These are phyloP conservation scores for Atherinosoma microstoma DNA, from an alignment of 2,797 vertebrate genomes.

Conservation along the genomic window DNA sequence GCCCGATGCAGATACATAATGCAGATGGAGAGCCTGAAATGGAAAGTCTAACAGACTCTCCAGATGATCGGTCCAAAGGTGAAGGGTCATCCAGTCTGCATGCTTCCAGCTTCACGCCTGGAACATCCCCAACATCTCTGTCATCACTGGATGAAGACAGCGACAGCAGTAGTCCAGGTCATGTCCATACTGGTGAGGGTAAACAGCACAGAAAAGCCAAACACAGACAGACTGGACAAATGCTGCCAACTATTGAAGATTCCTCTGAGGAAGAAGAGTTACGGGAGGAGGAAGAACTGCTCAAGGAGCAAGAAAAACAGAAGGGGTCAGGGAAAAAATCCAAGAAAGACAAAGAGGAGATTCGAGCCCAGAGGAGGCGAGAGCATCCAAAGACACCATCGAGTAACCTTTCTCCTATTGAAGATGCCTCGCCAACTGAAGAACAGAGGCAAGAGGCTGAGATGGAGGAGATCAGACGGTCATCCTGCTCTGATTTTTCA, in stretches of 20 bases:
- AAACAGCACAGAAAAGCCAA: slow-evolving; percentile 97
- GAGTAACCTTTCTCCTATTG: slow-evolving; percentile 97
- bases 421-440: slow-evolving; percentile 98
- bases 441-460: slow-evolving; percentile 96
- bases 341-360: slow-evolving; percentile 97
- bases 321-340: slow-evolving; percentile 96
- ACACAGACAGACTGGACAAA: slow-evolving; percentile 93
- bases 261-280: slow-evolving; percentile 98
- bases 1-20: slow-evolving; percentile 80
- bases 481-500: slow-evolving; percentile 97
- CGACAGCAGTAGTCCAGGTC: slow-evolving; percentile 96
- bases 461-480: slow-evolving; percentile 97
- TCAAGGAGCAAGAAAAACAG: slow-evolving; percentile 96
- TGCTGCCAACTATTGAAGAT: slow-evolving; percentile 97
- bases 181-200: slow-evolving; percentile 90
- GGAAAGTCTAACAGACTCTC: slow-evolving; percentile 97
- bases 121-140: slow-evolving; percentile 97
- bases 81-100: slow-evolving; percentile 98
- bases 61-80: slow-evolving; percentile 95
- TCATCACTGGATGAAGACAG: slow-evolving; percentile 99
- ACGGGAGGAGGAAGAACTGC: slow-evolving; percentile 94
- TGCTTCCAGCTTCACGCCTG: slow-evolving; percentile 97
- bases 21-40: slow-evolving; percentile 87
- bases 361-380: slow-evolving; percentile 93
- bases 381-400: slow-evolving; percentile 94